phyloP scores from a whole-genome alignment of 2,113 vertebrate species.

The Halichoeres trimaculatus region DNA sequence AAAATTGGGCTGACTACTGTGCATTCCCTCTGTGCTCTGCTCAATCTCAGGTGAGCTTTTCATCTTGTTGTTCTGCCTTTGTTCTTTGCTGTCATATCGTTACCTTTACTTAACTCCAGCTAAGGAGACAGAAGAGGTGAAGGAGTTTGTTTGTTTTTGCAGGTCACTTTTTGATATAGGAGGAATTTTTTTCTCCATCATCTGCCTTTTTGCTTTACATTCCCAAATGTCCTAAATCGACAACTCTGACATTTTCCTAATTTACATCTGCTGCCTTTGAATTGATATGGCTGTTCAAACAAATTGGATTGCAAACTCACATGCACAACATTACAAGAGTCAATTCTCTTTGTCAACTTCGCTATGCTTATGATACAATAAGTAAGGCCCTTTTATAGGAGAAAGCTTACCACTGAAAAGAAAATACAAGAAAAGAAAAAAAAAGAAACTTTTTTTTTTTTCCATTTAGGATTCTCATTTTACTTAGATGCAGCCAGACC shows the following conservation, averaged over 20 bases:
- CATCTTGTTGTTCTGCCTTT: not conserved
- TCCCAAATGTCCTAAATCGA: not conserved
- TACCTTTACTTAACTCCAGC: conserved; percentile 19
- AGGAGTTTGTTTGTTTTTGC: conserved; percentile 17
- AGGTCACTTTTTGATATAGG: conserved; percentile 50
- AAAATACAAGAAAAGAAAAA: too few species aligned
- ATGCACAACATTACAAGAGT: too few species aligned
- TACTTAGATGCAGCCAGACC: too few species aligned
- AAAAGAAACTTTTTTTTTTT: too few species aligned
- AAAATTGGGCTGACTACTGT: conserved; percentile 56
- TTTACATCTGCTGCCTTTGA: too few species aligned
- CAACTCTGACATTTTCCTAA: not conserved
- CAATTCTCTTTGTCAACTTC: too few species aligned
- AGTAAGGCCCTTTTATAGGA: too few species aligned
- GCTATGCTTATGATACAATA: too few species aligned
- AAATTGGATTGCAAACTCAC: too few species aligned
- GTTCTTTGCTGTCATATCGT: not conserved
- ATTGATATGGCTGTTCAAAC: too few species aligned
- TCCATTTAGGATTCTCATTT: too few species aligned
- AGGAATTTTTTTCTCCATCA: conserved; percentile 34
- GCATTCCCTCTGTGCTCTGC: conserved; percentile 32
- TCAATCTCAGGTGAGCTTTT: conserved; percentile 27
- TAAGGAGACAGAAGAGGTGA: conserved; percentile 21
- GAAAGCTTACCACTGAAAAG: too few species aligned
- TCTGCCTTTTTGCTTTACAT: not conserved